phyloP scores from a whole-genome alignment of 2,888 invertebrate species.

The Amorpha juglandis region DNA sequence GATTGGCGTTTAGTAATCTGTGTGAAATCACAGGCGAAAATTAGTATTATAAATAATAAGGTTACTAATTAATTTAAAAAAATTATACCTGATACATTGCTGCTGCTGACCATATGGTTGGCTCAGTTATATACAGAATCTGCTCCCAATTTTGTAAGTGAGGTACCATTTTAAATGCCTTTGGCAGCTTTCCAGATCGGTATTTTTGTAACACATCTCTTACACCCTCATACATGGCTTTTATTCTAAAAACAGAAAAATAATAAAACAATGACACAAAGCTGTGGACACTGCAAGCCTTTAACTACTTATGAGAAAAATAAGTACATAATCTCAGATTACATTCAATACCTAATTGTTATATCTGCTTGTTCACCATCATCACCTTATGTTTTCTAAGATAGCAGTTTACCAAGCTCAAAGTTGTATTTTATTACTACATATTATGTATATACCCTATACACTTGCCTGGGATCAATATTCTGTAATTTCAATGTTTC shows the following conservation, averaged over 20 bases:
- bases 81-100: constrained; percentile 92
- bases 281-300: not conserved
- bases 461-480: constrained; percentile 88
- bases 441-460: no score
- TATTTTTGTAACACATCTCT: constrained; percentile 94
- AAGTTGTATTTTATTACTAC: no score
- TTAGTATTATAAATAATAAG: no score
- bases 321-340: no score
- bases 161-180: constrained; percentile 98
- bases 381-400: no score
- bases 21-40: no score
- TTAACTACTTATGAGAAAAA: no score
- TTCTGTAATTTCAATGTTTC: constrained; percentile 91
- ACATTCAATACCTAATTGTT: no score
- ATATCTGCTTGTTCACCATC: no score
- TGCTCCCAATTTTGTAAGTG: constrained; percentile 97
- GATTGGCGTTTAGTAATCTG: no score
- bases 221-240: constrained; percentile 95
- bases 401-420: no score
- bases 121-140: constrained; percentile 93
- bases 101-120: constrained; percentile 98
- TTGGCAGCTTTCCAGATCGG: constrained; percentile 97
- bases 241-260: constrained; percentile 77
- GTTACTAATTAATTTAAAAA: no score
- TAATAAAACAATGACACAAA: not conserved